Evolutionary conservation across 2,797 vertebrate species (phyloP).

Genomic region (Liparis tanakae): DNA sequence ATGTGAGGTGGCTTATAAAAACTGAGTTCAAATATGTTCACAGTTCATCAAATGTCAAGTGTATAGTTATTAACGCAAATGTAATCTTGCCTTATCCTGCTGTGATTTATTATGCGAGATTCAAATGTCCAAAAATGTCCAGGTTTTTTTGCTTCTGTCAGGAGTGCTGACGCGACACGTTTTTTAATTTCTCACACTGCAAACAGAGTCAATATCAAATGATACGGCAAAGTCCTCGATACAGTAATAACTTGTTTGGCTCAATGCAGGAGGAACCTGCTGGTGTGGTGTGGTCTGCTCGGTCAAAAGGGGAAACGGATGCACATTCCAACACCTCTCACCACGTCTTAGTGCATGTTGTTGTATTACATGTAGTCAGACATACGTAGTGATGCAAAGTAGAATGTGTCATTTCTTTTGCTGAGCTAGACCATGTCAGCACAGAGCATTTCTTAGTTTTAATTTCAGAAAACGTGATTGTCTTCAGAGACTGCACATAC

Average conservation of each 20-base stretch:
- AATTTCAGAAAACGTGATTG: not conserved
- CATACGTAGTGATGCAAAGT: not conserved
- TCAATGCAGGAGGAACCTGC: not conserved
- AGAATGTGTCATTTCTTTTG: not conserved
- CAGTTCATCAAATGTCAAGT: not conserved
- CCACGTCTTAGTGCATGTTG: not conserved
- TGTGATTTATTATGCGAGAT: constrained; percentile 13
- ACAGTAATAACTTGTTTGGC: not conserved
- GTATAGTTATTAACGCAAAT: not conserved
- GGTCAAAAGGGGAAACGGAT: not conserved
- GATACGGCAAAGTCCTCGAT: not conserved
- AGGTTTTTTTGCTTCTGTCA: constrained; percentile 3
- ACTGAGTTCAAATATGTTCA: not conserved
- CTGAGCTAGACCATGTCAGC: not conserved
- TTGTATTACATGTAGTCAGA: not conserved
- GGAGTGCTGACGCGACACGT: not conserved
- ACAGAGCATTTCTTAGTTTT: not conserved
- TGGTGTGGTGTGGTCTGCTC: constrained; percentile 5
- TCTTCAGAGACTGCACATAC: not conserved
- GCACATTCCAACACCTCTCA: constrained; percentile 14
- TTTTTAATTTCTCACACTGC: constrained; percentile 5
- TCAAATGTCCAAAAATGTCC: constrained; percentile 5
- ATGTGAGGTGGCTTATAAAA: not conserved
- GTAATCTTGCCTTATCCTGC: constrained; percentile 20
- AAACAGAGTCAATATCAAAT: not conserved